Evolutionary conservation across 2,888 invertebrate genomes (phyloP).

Genomic region (Oscheius sp.): DNA sequence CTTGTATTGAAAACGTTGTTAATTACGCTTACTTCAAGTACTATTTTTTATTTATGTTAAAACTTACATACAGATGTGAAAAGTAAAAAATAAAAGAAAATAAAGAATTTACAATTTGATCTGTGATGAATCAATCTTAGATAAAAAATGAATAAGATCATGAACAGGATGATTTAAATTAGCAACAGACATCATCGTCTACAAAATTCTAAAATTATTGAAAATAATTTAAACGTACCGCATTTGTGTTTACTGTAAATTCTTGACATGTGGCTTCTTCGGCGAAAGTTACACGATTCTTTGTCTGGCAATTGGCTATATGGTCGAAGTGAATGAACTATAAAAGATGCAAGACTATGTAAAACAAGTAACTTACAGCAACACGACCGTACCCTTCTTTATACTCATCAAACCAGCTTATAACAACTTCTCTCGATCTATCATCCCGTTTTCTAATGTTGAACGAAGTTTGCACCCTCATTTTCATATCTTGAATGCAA

Average conservation of each 20-base stretch:
- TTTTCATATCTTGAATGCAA: not conserved
- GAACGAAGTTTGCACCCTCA: not conserved
- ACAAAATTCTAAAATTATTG: not conserved
- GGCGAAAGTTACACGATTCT: not conserved
- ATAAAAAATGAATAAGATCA: slow-evolving; percentile 15
- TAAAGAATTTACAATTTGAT: not conserved
- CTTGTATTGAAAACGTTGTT: too few relatives aligned
- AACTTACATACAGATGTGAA: not conserved
- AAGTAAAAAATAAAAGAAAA: not conserved
- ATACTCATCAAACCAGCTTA: slow-evolving; percentile 7
- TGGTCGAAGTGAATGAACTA: slow-evolving; percentile 17
- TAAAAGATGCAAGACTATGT: not conserved
- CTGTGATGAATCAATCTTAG: not conserved
- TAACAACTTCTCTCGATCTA: not conserved
- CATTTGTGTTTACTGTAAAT: not conserved
- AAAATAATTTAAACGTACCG: not conserved
- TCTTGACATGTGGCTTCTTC: not conserved
- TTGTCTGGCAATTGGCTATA: not conserved
- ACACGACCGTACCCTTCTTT: not conserved
- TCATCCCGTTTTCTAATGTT: not conserved
- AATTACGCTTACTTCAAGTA: too few relatives aligned
- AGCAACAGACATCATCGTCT: not conserved
- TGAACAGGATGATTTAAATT: not conserved
- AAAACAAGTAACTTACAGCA: not conserved
- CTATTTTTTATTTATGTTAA: not conserved